A percentile compares a stretch with the other conserved stretches of the same genome.
Conservation (phyloP, 2,888 invertebrate species). For the Dynastes grantii region DNA sequence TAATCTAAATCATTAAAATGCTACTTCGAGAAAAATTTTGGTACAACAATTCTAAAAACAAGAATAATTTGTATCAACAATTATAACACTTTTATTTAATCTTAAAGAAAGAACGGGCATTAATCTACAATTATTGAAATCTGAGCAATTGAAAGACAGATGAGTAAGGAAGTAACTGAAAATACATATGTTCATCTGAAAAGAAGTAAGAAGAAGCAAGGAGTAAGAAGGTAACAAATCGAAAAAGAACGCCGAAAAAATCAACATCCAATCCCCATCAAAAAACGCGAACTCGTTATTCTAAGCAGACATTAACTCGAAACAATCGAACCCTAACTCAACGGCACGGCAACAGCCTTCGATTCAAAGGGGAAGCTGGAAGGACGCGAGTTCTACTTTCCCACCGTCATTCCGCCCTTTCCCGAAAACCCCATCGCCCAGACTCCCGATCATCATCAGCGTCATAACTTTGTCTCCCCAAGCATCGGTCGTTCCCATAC, state of each 20-base stretch:
- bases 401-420: background rate
- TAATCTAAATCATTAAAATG: too few relatives aligned
- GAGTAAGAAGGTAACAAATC: too few relatives aligned
- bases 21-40: too few relatives aligned
- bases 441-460: conserved; percentile 1
- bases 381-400: background rate
- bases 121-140: too few relatives aligned
- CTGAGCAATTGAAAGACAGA: too few relatives aligned
- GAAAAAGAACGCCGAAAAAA: background rate
- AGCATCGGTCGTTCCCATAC: conserved; percentile 28
- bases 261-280: conserved; percentile 37
- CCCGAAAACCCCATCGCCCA: background rate
- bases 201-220: too few relatives aligned
- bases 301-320: conserved; percentile 37
- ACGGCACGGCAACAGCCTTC: background rate
- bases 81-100: too few relatives aligned
- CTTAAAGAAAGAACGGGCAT: too few relatives aligned
- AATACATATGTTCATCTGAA: too few relatives aligned
- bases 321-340: conserved; percentile 29
- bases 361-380: background rate
- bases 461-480: conserved; percentile 44
- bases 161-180: too few relatives aligned
- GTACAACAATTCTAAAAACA: too few relatives aligned
- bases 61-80: too few relatives aligned
- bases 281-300: conserved; percentile 41